Conservation (phyloP, 92 coral and sea anemone genomes). For the Desmophyllum pertusum region DNA sequence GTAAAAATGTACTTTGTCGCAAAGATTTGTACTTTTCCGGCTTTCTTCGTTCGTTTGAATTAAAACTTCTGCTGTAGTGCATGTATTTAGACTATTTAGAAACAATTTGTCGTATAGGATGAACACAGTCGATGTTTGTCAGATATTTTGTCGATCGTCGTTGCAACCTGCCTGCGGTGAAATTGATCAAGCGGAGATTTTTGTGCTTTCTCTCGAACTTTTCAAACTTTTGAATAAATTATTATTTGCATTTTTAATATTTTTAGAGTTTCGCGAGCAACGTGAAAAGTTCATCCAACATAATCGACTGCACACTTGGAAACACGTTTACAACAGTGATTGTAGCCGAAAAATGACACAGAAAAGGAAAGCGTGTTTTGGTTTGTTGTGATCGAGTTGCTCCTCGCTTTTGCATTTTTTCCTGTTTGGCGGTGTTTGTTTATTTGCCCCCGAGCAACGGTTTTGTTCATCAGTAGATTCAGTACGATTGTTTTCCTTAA, state of each 20-base stretch:
- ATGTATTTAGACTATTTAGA: background rate
- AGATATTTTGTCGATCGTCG: background rate
- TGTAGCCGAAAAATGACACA: background rate
- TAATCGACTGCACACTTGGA: too few species aligned
- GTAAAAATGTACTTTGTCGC: background rate
- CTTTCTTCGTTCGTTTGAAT: background rate
- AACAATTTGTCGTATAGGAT: background rate
- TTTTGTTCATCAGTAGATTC: background rate
- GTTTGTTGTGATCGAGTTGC: background rate
- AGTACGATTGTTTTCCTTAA: background rate
- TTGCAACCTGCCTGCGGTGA: background rate
- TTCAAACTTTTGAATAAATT: constrained; percentile 14
- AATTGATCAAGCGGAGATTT: constrained; percentile 23
- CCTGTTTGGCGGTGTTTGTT: constrained; percentile 19
- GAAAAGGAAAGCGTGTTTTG: background rate
- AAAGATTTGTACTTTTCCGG: background rate
- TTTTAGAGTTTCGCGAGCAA: background rate
- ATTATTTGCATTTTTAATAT: background rate
- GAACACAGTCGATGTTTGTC: background rate
- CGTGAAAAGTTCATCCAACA: too few species aligned
- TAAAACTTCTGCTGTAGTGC: background rate
- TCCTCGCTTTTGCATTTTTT: constrained; percentile 12
- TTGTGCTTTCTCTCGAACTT: constrained; percentile 2
- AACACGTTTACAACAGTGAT: background rate
- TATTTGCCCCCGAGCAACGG: constrained; percentile 5